Evolutionary conservation across 2,888 invertebrate genomes (phyloP), one percentile per base, ranked within the genome.

Genomic region (Drosophila bunnanda): DNA sequence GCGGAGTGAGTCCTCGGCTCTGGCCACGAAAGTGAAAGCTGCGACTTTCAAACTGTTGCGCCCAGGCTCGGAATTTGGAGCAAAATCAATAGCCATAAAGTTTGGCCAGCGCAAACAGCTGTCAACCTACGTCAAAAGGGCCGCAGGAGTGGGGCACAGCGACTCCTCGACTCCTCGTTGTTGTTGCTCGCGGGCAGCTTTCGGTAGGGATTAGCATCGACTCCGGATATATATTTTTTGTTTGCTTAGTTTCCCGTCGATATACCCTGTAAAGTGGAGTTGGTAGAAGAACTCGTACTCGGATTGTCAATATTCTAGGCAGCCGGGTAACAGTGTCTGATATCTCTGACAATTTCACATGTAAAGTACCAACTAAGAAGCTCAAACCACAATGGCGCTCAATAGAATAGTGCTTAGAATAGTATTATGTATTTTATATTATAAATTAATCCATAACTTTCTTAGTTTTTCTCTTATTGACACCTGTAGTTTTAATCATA

Each of bases 41-140:
- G 88, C 83, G 88, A 73, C 86, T 81, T 83, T 85, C 86, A 85
- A 85, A 88, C 88, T 88, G 85, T 85, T 85, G 85, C 86, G 86
- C 75, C 64, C 62, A 56, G 69, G 74, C 66, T 73, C 62, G 58
- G 52, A 34, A 70, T 54, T 65, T 61, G 53, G 67, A 71, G 71
- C 77, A 89, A 89, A 89, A 89, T 89, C 89, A 79, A 88, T 88
- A 84, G 68, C 64, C 52, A 64, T 70, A 72, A 81, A 77, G 66
- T 75, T 72, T 57, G 73, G 55, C 57, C 53, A 61, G 77, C 64
- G 74, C 74, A 88, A 89, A 89, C 89, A 89, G 89, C 89, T 89
- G 89, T 89, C 88, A 88, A 87, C 82, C 89, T 85, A 82, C 82
- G 87, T 90, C 88, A 89, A 89, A 78, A 25, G 32, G 67, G 17